Evolutionary conservation across 2,797 vertebrate genomes (phyloP), one percentile per base, ranked within the genome.

Genomic region (Gallinago solitaria): DNA sequence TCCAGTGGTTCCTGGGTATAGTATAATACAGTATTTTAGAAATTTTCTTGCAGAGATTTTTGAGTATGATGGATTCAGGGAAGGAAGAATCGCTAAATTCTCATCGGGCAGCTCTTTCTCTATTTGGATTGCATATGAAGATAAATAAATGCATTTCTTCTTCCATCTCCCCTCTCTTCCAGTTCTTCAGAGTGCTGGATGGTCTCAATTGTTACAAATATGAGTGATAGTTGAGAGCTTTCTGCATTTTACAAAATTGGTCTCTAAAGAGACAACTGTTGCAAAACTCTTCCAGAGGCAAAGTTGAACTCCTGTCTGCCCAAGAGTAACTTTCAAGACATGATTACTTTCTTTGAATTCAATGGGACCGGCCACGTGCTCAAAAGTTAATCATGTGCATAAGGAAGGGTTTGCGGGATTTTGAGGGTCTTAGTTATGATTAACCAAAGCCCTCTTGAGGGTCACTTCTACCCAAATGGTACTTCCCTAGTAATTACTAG

Each of bases 141-240:
- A 86, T 56, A 93, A 94, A 78, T 18, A 90, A 78, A 91, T 73
- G 15, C 17, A 32, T 85, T 93, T 83, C 54, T 91, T 77, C 56
- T 83, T 89, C 39, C 30, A 51, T 67, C 35, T 93, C 68, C 71
- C 45, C 15, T 73, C 71, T 67, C 70, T 67, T 94, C 73, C 56
- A 50, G 59, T 71, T 91, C 39, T 77, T 89, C 35, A 19, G n/a
- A 39, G 64, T 59, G n/a, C 79, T 87, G 69, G 89, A 88, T 76
- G 51, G 28, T 67, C 63, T 94, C 39, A 12, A 35, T 74, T 93
- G 86, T 91, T 74, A 80, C 41, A 84, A 56, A 89, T 82, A 9
- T 18, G 19, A 90, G 63, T 57, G 80, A 82, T 23, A 71, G 70
- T 47, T 87, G 85, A 88, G 80, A 64, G 65, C 70, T 74, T 88